These are phyloP conservation scores for Phrynocephalus guinanensis DNA, from an alignment of 2,797 vertebrate species.

Conservation along the genomic window DNA sequence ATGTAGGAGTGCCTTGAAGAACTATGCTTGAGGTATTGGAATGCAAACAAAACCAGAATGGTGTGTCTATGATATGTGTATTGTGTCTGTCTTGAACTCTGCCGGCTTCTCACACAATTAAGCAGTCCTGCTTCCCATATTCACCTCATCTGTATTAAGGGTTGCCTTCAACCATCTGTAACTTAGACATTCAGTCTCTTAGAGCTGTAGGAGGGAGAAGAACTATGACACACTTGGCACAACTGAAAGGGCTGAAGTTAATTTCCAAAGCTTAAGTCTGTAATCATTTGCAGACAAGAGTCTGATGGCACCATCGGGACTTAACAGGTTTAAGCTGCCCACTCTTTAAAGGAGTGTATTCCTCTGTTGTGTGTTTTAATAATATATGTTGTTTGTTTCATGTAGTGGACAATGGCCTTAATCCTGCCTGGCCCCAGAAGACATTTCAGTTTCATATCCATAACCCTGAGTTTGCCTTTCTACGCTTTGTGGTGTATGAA, in stretches of 20 bases:
- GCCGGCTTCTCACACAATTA: background rate
- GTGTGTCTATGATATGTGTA: background rate
- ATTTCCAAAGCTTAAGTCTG: background rate
- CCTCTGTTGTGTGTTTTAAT: background rate
- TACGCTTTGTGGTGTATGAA: slow-evolving; percentile 97
- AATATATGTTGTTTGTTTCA: slow-evolving; percentile 21
- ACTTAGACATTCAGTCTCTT: background rate
- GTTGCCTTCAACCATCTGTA: background rate
- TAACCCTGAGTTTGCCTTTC: slow-evolving; percentile 93
- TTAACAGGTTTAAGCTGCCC: background rate
- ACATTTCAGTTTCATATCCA: slow-evolving; percentile 90
- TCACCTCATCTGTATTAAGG: background rate
- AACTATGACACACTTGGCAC: background rate
- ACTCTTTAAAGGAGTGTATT: slow-evolving; percentile 2
- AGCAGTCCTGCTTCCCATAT: background rate
- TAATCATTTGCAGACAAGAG: background rate
- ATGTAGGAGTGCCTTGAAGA: background rate
- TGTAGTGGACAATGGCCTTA: slow-evolving; percentile 94
- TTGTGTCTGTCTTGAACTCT: background rate
- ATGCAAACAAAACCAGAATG: background rate
- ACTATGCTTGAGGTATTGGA: background rate
- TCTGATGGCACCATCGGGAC: background rate
- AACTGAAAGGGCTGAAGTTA: background rate
- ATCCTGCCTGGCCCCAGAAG: slow-evolving; percentile 93
- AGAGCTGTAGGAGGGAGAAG: background rate